phyloP scores from a whole-genome alignment of 2,797 vertebrate genomes.

The Peromyscus attwateri region DNA sequence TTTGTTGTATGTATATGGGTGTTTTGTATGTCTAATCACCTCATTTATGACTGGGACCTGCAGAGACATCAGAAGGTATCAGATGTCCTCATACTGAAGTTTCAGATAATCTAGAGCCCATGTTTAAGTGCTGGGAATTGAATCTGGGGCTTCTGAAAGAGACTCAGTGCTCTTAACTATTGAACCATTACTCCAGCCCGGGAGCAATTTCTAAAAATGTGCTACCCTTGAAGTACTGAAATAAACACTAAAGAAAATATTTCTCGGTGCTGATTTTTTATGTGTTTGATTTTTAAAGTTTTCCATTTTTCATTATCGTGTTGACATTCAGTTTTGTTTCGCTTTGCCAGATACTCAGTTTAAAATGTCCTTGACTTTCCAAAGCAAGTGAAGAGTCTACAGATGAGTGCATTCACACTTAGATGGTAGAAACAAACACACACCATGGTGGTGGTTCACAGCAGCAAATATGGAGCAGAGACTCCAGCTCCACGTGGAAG shows the following conservation, averaged over 20 bases:
- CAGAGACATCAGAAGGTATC: not conserved
- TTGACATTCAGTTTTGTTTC: not conserved
- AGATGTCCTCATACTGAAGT: not conserved
- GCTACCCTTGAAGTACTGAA: not conserved
- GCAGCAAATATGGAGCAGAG: not conserved
- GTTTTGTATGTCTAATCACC: not conserved
- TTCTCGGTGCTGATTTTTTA: not conserved
- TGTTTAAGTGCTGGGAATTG: not conserved
- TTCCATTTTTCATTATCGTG: not conserved
- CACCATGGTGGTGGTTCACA: not conserved
- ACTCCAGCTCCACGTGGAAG: not conserved
- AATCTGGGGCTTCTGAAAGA: not conserved
- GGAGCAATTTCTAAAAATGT: slow-evolving; percentile 4
- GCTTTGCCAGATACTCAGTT: not conserved
- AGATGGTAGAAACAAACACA: not conserved
- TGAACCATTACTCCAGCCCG: not conserved
- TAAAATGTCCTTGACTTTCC: not conserved
- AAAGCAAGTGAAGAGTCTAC: slow-evolving; percentile 3
- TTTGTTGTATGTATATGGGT: not conserved
- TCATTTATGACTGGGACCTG: not conserved
- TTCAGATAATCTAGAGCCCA: not conserved
- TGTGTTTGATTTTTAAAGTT: slow-evolving; percentile 41
- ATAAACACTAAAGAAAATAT: slow-evolving; percentile 27
- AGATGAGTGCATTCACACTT: not conserved
- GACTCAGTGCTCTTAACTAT: not conserved